A percentile compares a stretch with the other conserved stretches of the same genome.
phyloP scores from a whole-genome alignment of 1,140 invertebrate species.

The Micrasema minimum region DNA sequence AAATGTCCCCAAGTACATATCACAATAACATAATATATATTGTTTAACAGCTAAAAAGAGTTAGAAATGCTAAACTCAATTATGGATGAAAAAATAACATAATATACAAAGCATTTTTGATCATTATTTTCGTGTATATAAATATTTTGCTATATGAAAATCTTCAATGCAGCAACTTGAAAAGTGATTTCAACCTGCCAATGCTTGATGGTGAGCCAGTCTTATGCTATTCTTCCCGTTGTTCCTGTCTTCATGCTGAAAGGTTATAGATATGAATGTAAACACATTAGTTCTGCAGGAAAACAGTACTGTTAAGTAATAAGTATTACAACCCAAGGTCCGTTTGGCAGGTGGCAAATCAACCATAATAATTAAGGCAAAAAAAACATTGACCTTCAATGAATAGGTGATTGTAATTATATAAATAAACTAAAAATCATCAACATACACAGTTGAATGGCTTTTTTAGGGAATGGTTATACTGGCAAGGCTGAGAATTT shows the following conservation, averaged over 20 bases:
- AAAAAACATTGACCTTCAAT: too few species aligned
- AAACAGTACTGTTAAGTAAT: too few species aligned
- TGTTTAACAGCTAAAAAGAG: constrained; percentile 44
- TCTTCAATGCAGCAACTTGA: constrained; percentile 52
- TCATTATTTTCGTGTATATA: constrained; percentile 51
- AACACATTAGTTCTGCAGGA: too few species aligned
- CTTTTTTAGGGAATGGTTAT: too few species aligned
- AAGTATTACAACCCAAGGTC: too few species aligned
- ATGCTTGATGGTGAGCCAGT: constrained; percentile 53
- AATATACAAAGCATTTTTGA: constrained; percentile 53
- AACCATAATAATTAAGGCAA: too few species aligned
- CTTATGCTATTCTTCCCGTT: constrained; percentile 52
- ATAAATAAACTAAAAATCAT: too few species aligned
- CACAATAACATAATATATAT: constrained; percentile 48
- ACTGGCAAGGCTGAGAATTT: too few species aligned
- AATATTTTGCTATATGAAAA: constrained; percentile 46
- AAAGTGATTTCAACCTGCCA: constrained; percentile 51
- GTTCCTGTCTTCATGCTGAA: constrained; percentile 43
- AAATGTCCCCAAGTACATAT: constrained; percentile 48
- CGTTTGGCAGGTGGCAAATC: too few species aligned
- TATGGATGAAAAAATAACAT: constrained; percentile 51
- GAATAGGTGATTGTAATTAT: too few species aligned
- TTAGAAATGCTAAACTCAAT: constrained; percentile 41
- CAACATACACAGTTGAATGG: too few species aligned
- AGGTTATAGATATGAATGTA: too few species aligned